Evolutionary conservation across 2,113 vertebrate species (phyloP).

Genomic region (Ammodytes marinus): DNA sequence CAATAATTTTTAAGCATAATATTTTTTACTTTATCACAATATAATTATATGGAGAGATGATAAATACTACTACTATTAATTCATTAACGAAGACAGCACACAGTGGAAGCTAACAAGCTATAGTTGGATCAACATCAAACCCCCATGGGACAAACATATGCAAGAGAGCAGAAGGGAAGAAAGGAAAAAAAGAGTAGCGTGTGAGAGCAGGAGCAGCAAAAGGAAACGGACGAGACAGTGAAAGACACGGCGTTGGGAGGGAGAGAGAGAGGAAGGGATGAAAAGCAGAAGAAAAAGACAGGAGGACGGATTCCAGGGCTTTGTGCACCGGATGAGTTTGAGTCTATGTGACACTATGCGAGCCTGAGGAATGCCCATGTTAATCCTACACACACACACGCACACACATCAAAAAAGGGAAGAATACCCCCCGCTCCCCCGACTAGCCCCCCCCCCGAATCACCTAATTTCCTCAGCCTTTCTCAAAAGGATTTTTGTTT

Average conservation of each 20-base stretch:
- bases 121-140: conserved; percentile 31
- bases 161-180: neutral
- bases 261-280: conserved; percentile 41
- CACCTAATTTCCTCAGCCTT: conserved; percentile 22
- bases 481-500: conserved; percentile 19
- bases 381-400: conserved; percentile 65
- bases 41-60: neutral
- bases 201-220: conserved; percentile 53
- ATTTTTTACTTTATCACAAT: neutral
- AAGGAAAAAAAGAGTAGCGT: conserved; percentile 11
- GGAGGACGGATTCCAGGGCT: conserved; percentile 73
- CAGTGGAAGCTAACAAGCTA: conserved; percentile 26
- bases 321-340: conserved; percentile 71
- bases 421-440: conserved; percentile 24
- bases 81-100: too few relatives aligned
- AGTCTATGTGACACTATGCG: conserved; percentile 74
- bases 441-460: conserved; percentile 20
- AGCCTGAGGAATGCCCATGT: conserved; percentile 76
- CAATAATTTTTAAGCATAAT: neutral
- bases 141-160: conserved; percentile 31
- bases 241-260: conserved; percentile 44
- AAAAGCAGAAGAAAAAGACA: conserved; percentile 47
- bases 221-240: conserved; percentile 70
- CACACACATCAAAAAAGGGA: conserved; percentile 40
- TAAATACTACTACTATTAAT: neutral